phyloP scores from a whole-genome alignment of 2,113 vertebrate species.

The Nansenia antarctica region DNA sequence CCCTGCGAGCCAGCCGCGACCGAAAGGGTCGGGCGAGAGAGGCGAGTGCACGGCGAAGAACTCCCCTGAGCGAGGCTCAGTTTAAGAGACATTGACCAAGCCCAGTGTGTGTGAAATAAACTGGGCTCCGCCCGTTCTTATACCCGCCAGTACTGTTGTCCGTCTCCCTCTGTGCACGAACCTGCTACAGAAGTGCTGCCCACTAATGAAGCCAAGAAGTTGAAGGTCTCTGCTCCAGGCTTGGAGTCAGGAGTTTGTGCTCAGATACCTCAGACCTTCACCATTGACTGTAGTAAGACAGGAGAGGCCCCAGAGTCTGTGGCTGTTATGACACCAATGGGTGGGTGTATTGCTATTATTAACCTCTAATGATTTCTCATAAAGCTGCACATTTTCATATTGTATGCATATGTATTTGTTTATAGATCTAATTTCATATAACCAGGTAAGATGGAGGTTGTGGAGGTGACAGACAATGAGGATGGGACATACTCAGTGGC shows the following conservation, averaged over 20 bases:
- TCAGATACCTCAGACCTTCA: conserved; percentile 80
- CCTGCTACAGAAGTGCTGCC: conserved; percentile 51
- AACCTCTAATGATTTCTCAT: not conserved
- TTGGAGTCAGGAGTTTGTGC: conserved; percentile 80
- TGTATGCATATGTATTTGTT: not conserved
- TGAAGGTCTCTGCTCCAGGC: conserved; percentile 79
- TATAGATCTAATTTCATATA: not conserved
- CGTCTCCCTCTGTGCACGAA: not conserved
- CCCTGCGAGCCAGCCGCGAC: too few relatives aligned
- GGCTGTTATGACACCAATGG: conserved; percentile 55
- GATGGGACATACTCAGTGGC: conserved; percentile 80
- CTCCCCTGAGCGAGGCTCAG: too few relatives aligned
- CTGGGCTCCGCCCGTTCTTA: too few relatives aligned
- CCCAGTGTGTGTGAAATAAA: too few relatives aligned
- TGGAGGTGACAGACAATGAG: conserved; percentile 76
- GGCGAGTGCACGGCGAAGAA: too few relatives aligned
- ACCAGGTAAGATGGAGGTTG: conserved; percentile 80
- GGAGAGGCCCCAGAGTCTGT: conserved; percentile 80
- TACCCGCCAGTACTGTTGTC: too few relatives aligned
- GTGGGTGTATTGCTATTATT: too few relatives aligned
- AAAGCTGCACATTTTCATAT: not conserved
- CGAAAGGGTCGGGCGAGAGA: too few relatives aligned
- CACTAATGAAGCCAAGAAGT: conserved; percentile 79
- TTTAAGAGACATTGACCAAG: too few relatives aligned
- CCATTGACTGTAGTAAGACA: conserved; percentile 71